Conservation (phyloP, 2,888 invertebrate species). For the Dynastes tityus region DNA sequence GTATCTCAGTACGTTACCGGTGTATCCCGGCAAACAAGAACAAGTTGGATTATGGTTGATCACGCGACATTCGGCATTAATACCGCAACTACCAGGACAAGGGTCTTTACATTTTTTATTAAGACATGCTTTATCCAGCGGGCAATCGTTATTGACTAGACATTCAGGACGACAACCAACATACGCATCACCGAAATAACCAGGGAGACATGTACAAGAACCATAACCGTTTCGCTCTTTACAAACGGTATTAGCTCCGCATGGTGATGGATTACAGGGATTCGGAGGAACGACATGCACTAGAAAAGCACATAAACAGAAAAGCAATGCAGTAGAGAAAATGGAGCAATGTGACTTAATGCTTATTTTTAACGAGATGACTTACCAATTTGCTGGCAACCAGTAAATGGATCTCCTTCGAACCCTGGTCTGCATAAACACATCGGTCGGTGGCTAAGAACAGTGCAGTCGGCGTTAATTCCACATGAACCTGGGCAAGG, state of each 20-base stretch:
- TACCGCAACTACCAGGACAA: constrained; percentile 84
- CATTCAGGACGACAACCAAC: constrained; percentile 87
- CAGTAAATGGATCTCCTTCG: constrained; percentile 86
- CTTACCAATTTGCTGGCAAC: constrained; percentile 76
- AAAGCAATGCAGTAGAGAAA: constrained; percentile 48
- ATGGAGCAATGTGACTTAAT: constrained; percentile 5
- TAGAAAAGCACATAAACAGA: constrained; percentile 56
- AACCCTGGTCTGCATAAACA: constrained; percentile 83
- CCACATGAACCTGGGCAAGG: constrained; percentile 86
- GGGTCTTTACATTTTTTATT: constrained; percentile 87
- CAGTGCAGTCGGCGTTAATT: constrained; percentile 82
- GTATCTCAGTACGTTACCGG: constrained; percentile 81
- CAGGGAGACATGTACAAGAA: constrained; percentile 82
- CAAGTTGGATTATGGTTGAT: constrained; percentile 85
- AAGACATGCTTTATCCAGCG: constrained; percentile 80
- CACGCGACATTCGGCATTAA: constrained; percentile 84
- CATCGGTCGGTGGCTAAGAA: constrained; percentile 83
- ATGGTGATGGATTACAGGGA: constrained; percentile 86
- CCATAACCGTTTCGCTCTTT: constrained; percentile 83
- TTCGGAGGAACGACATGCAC: constrained; percentile 73
- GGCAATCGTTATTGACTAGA: constrained; percentile 84
- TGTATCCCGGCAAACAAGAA: constrained; percentile 81
- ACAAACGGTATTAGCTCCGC: constrained; percentile 86
- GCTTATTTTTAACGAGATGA: not conserved
- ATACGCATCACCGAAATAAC: constrained; percentile 86